Percentiles rank a stretch among this genome's conserved stretches.
Evolutionary conservation across 2,888 invertebrate genomes (phyloP).

Genomic region (Steromphala cineraria): DNA sequence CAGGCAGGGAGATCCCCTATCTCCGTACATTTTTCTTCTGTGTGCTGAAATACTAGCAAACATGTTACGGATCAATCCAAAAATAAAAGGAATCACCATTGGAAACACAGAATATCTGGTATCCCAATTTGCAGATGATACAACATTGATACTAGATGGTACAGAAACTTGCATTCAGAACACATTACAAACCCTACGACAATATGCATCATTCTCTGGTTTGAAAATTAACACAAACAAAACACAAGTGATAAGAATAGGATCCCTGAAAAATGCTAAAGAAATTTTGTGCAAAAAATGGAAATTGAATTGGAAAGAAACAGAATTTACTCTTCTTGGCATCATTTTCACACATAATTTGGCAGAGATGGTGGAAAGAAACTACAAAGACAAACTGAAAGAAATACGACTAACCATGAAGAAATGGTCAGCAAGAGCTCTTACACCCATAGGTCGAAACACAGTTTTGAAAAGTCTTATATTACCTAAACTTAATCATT

Average conservation of each 20-base stretch:
- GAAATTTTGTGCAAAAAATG: not conserved
- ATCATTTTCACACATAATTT: not conserved
- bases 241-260: conserved; percentile 9
- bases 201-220: conserved; percentile 8
- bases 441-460: not conserved
- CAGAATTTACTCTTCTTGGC: not conserved
- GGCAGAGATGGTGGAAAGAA: not conserved
- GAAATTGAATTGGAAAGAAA: not conserved
- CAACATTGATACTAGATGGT: conserved; percentile 23
- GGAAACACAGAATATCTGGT: not conserved
- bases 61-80: not conserved
- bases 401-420: not conserved
- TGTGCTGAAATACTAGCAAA: conserved; percentile 17
- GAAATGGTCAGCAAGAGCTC: not conserved
- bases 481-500: no score
- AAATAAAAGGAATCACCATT: conserved; percentile 16
- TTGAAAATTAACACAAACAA: conserved; percentile 5
- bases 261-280: not conserved
- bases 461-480: no score
- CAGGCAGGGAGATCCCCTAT: conserved; percentile 26
- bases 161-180: not conserved
- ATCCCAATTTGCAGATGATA: conserved; percentile 24
- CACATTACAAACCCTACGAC: not conserved
- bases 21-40: not conserved
- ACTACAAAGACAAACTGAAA: not conserved